These are phyloP conservation scores for Lonchura striata DNA, from an alignment of 2,113 vertebrate species.

Conservation along the genomic window DNA sequence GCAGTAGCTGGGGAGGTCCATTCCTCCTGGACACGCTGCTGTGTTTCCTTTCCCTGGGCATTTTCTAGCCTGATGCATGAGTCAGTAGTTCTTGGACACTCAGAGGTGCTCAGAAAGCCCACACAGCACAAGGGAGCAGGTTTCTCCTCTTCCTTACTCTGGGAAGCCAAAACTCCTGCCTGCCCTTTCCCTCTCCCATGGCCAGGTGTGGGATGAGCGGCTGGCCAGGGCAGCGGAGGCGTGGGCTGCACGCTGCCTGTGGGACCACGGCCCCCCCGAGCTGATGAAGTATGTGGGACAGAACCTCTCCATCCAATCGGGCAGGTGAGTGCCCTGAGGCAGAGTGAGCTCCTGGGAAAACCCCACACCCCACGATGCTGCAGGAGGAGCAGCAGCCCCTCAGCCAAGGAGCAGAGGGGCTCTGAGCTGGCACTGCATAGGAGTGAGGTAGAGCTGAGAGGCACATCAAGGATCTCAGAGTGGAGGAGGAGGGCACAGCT, in stretches of 20 bases:
- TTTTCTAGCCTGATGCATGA: not conserved
- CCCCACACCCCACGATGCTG: rapidly evolving
- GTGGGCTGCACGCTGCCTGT: slow-evolving; percentile 84
- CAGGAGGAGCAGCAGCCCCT: not conserved
- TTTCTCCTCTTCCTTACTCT: not conserved
- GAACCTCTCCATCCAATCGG: slow-evolving; percentile 86
- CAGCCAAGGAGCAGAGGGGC: not conserved
- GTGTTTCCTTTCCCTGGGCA: not conserved
- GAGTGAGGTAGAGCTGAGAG: not conserved
- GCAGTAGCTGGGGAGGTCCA: not conserved
- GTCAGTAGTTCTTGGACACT: not conserved
- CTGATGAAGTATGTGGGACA: slow-evolving; percentile 85
- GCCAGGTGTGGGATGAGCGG: slow-evolving; percentile 85
- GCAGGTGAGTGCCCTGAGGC: slow-evolving; percentile 70
- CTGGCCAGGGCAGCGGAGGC: slow-evolving; percentile 83
- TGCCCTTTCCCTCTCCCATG: not conserved
- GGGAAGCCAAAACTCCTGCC: not conserved
- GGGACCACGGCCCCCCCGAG: slow-evolving; percentile 85
- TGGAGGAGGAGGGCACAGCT: not conserved
- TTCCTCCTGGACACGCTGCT: not conserved
- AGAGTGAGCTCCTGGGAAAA: not conserved
- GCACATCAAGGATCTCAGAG: rapidly evolving
- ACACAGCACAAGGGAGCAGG: not conserved
- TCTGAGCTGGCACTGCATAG: not conserved
- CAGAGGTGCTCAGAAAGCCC: not conserved